phyloP scores from a whole-genome alignment of 2,888 invertebrate species.

The Limnephilus marmoratus region DNA sequence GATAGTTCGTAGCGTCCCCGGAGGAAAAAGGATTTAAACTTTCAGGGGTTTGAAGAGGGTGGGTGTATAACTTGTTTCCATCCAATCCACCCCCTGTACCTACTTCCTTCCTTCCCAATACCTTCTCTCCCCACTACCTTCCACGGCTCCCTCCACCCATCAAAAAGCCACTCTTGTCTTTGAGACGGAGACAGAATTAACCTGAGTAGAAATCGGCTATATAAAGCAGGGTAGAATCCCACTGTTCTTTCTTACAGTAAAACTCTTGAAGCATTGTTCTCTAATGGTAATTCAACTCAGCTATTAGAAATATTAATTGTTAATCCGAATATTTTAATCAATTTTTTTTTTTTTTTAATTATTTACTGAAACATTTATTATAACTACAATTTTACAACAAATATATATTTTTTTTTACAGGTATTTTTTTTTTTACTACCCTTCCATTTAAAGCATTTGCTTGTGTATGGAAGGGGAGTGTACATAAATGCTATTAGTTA shows the following conservation, averaged over 20 bases:
- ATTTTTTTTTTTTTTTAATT: no score
- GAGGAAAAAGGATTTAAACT: conserved; percentile 52
- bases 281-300: no score
- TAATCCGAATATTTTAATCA: no score
- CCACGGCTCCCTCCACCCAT: background rate
- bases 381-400: no score
- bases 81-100: background rate
- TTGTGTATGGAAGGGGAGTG: no score
- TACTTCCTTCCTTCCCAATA: background rate
- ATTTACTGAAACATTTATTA: no score
- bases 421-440: no score
- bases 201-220: conserved; percentile 45
- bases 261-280: background rate
- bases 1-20: conserved; percentile 30
- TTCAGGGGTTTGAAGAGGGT: background rate
- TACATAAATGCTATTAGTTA: no score
- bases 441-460: no score
- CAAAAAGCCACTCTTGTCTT: conserved; percentile 48
- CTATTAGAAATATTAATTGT: no score
- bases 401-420: no score
- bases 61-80: background rate
- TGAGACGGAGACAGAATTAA: conserved; percentile 49
- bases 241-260: background rate
- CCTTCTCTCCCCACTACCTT: background rate
- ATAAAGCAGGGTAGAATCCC: background rate